phyloP scores from a whole-genome alignment of 2,113 vertebrate species.

The Mirounga angustirostris region DNA sequence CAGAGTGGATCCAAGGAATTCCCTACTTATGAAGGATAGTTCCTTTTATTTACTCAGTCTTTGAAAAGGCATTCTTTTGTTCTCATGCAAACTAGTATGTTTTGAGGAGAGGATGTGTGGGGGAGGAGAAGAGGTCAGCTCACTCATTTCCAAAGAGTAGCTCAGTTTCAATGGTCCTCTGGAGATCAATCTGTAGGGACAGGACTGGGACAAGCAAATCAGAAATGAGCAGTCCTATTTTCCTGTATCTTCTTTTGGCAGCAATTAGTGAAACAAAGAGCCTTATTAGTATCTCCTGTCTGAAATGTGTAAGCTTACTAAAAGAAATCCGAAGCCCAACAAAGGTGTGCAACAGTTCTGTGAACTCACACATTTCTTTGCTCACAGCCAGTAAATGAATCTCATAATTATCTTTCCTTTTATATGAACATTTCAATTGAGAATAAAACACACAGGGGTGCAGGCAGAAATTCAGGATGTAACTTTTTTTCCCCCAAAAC shows the following conservation, averaged over 20 bases:
- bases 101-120: neutral
- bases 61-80: neutral
- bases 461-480: slow-evolving; percentile 72
- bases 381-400: slow-evolving; percentile 47
- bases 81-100: neutral
- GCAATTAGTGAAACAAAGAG: slow-evolving; percentile 47
- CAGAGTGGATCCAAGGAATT: neutral
- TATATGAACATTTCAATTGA: slow-evolving; percentile 58
- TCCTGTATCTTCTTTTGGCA: neutral
- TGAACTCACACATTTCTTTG: slow-evolving; percentile 69
- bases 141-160: neutral
- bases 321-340: neutral
- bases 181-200: neutral
- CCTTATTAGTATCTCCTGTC: neutral
- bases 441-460: neutral
- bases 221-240: slow-evolving; percentile 1
- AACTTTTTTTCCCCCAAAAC: neutral
- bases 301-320: slow-evolving; percentile 42
- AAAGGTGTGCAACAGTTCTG: neutral
- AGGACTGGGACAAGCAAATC: neutral
- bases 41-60: neutral
- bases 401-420: slow-evolving; percentile 70
- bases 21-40: neutral
- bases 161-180: neutral
- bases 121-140: neutral